A percentile compares a stretch with the other conserved stretches of the same genome.
Evolutionary conservation across 2,113 vertebrate genomes (phyloP).

Genomic region (Gymnogyps californianus): DNA sequence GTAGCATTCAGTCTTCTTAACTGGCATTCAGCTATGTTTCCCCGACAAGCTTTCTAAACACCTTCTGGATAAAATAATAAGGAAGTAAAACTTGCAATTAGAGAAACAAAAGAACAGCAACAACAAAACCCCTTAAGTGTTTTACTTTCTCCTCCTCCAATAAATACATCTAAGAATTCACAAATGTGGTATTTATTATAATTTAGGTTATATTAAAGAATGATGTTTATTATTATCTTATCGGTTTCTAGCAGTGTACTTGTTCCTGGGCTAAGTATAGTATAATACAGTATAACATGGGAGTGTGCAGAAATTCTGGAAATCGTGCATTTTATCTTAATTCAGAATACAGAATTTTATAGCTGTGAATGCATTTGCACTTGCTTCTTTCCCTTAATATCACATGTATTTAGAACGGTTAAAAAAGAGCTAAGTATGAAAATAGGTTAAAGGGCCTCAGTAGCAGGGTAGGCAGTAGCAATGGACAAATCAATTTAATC

Average conservation of each 20-base stretch:
- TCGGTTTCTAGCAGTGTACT: not conserved
- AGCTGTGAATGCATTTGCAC: not conserved
- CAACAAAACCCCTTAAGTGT: not conserved
- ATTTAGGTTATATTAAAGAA: not conserved
- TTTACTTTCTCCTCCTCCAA: not conserved
- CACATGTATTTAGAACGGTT: not conserved
- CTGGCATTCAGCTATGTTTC: not conserved
- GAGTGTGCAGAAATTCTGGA: not conserved
- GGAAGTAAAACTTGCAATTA: not conserved
- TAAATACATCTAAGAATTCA: not conserved
- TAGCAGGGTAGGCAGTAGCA: conserved; percentile 9
- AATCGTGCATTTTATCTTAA: not conserved
- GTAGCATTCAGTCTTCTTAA: not conserved
- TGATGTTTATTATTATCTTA: not conserved
- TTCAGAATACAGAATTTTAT: not conserved
- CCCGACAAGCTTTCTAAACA: not conserved
- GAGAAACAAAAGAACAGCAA: not conserved
- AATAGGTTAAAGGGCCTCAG: conserved; percentile 42
- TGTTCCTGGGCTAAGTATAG: not conserved
- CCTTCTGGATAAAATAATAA: not conserved
- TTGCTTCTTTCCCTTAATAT: not conserved
- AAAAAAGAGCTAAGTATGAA: not conserved
- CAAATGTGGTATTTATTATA: not conserved
- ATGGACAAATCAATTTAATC: conserved; percentile 60
- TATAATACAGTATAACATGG: not conserved